Conservation (phyloP, 2,113 vertebrate genomes). For the Erythrocercus mccallii region DNA sequence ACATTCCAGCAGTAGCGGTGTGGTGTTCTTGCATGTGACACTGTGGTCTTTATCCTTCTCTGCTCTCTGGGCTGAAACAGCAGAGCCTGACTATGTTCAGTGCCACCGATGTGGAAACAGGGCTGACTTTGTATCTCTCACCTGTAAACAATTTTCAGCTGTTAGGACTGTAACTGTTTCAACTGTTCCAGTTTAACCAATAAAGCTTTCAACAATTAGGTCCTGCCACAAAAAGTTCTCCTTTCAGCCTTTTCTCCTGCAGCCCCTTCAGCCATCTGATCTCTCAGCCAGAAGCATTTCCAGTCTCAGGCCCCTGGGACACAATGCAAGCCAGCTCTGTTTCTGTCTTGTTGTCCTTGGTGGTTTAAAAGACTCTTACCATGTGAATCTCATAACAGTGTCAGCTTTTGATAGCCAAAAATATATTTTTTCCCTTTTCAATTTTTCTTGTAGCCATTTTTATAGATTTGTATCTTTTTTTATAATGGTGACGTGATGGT, state of each 20-base stretch:
- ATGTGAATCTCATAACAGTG: neutral
- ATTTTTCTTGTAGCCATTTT: neutral
- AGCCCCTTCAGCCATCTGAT: neutral
- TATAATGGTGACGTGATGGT: neutral
- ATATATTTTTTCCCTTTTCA: neutral
- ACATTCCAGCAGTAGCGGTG: rapidly evolving
- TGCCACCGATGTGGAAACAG: neutral
- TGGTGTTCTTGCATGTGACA: neutral
- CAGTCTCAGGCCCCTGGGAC: neutral
- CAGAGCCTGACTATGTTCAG: neutral
- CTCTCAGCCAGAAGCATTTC: neutral
- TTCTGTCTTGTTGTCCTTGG: neutral
- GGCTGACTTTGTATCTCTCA: neutral
- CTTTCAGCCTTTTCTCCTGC: neutral
- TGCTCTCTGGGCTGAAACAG: neutral
- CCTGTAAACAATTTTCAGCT: neutral
- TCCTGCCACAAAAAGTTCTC: neutral
- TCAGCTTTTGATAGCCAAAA: neutral
- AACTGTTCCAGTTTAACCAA: neutral
- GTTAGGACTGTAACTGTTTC: neutral
- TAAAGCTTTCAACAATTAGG: neutral
- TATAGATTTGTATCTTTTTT: neutral
- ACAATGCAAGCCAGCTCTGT: neutral
- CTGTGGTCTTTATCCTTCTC: rapidly evolving
- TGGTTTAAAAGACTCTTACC: neutral